Base-by-base conservation (phyloP, 2,797 vertebrate species). In the Aeoliscus strigatus region DNA sequence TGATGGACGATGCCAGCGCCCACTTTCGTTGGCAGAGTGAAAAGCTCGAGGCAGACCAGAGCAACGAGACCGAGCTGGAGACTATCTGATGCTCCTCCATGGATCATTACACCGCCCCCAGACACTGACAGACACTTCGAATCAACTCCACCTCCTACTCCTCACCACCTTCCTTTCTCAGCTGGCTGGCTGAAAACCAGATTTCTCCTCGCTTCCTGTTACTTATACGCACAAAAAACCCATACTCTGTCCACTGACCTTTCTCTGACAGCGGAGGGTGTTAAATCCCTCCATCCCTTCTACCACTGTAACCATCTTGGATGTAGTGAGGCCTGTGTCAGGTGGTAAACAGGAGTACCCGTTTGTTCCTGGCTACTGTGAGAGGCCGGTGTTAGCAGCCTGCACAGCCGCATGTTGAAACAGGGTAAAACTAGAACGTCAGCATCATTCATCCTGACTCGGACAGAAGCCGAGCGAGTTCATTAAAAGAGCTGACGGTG, bases 51-150 rank as follows among this genome's bases (percentile, higher is more conserved):
- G 74, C 76, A 55, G 40, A 66, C 37, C 39, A 6, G 35, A 47
- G 67, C 45, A 45, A 50, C 14, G 34, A 58, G 48, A 21, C 64
- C 4, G 59, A 57, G 58, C 60, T 18, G 42, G 50, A 56, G 55
- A 66, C 52, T 51, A 56, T 73, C 64, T 40, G 71, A 75, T 59
- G 74, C 71, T 81, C 40, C 4, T 70, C 66, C 73, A 45, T 43
- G 45, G 76, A 74, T 81, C 73, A 77, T 75, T 77, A 70, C 74
- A 62, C 71, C 58, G 14, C 41, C 46, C 46, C 63, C 60, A 68
- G 59, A 80, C 57, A 61, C 51, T 29, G 8, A 51, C 53, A 71
- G 67, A 60, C 62, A 58, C 65, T 70, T 60, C 44, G 53, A 65
- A 74, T 76, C 74, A 64, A 49, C 71, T 59, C 73, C 12, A 12